phyloP scores from a whole-genome alignment of 2,888 invertebrate species.

The Conchocele bisecta region DNA sequence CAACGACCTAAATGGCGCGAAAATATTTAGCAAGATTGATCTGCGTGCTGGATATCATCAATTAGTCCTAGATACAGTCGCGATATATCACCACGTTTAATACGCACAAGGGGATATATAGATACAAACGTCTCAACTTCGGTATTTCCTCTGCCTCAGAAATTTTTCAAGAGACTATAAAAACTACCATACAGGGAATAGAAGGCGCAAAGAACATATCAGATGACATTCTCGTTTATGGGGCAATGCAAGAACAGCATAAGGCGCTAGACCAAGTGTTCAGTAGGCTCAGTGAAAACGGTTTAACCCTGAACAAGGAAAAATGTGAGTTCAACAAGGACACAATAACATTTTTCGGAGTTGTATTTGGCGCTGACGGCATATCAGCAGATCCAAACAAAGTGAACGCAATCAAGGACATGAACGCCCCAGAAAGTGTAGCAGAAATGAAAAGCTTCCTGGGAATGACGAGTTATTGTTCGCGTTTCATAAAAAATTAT shows the following conservation, averaged over 20 bases:
- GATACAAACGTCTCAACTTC: constrained; percentile 63
- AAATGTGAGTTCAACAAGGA: constrained; percentile 71
- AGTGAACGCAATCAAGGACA: constrained; percentile 51
- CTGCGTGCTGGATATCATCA: constrained; percentile 63
- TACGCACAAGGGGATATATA: constrained; percentile 59
- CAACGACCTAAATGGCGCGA: constrained; percentile 57
- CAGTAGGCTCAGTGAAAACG: constrained; percentile 42
- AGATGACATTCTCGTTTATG: constrained; percentile 81
- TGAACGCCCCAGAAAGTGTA: constrained; percentile 48
- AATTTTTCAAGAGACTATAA: constrained; percentile 82
- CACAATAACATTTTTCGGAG: constrained; percentile 51
- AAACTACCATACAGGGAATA: constrained; percentile 75
- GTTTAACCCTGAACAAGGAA: constrained; percentile 60
- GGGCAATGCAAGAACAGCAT: constrained; percentile 68
- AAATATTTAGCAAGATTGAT: constrained; percentile 61
- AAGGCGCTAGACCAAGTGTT: constrained; percentile 62
- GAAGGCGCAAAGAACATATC: constrained; percentile 78
- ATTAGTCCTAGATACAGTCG: constrained; percentile 60
- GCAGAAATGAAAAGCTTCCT: constrained; percentile 61
- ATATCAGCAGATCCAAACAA: constrained; percentile 59
- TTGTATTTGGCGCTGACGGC: constrained; percentile 33
- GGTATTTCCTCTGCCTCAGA: constrained; percentile 81
- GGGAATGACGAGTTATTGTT: constrained; percentile 64
- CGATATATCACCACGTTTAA: constrained; percentile 58
- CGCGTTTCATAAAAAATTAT: constrained; percentile 63